These are phyloP conservation scores for Rynchops niger DNA, from an alignment of 2,113 vertebrate genomes.

Conservation along the genomic window DNA sequence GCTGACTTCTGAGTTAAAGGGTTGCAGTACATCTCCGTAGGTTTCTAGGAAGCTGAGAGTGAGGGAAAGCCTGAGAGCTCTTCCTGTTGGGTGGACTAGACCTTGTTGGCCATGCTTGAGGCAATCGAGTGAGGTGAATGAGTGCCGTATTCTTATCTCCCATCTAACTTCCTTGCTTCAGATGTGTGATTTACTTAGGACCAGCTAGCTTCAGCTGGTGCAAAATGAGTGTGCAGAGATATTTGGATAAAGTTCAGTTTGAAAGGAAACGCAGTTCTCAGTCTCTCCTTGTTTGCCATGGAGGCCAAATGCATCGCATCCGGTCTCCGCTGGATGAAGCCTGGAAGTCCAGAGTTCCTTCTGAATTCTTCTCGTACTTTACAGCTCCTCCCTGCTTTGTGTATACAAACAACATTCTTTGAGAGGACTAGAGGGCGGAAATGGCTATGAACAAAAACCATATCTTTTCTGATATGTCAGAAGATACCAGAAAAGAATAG, in stretches of 20 bases:
- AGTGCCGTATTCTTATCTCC: not conserved
- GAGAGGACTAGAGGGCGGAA: conserved; percentile 16
- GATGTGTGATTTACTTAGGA: not conserved
- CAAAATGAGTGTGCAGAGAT: not conserved
- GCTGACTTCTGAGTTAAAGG: not conserved
- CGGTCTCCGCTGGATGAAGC: not conserved
- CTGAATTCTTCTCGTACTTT: conserved; percentile 23
- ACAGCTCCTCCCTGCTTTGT: conserved; percentile 48
- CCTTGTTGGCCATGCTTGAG: not conserved
- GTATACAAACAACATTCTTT: conserved; percentile 37
- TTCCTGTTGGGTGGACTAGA: not conserved
- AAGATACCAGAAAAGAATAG: conserved; percentile 28
- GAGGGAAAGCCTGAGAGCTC: not conserved
- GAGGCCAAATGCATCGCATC: not conserved
- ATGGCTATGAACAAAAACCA: not conserved
- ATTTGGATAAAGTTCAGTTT: not conserved
- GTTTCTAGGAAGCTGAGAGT: not conserved
- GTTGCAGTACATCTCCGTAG: accelerated
- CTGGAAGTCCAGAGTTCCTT: conserved; percentile 20
- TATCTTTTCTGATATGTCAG: conserved; percentile 22
- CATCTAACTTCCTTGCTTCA: not conserved
- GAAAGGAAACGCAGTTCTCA: not conserved
- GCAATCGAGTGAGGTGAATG: not conserved
- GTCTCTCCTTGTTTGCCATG: not conserved
- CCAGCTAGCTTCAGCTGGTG: not conserved